Conservation (phyloP, 2,888 invertebrate species). For the Oxytorus armatus region DNA sequence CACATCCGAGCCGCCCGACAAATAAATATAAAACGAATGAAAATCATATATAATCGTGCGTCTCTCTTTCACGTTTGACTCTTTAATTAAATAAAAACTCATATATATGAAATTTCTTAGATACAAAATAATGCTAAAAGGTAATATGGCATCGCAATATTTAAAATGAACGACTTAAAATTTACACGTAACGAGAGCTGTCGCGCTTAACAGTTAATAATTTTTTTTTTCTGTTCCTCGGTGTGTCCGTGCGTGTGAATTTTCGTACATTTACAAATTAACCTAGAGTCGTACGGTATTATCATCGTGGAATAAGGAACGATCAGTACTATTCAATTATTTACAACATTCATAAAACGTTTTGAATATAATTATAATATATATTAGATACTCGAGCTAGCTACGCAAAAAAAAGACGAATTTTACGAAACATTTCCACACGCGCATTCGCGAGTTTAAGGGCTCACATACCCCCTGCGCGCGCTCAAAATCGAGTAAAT, state of each 20-base stretch:
- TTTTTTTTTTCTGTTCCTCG: constrained; percentile 12
- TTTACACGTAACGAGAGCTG: constrained; percentile 67
- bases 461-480: too few relatives aligned
- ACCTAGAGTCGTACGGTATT: constrained; percentile 72
- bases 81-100: constrained; percentile 77
- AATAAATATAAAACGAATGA: constrained; percentile 38
- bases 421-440: constrained; percentile 52
- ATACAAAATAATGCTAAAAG: constrained; percentile 71
- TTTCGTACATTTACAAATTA: constrained; percentile 75
- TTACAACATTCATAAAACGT: constrained; percentile 76
- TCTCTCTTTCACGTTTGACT: constrained; percentile 67
- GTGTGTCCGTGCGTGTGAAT: constrained; percentile 41
- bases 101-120: constrained; percentile 66
- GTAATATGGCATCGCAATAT: constrained; percentile 79
- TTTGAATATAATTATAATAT: constrained; percentile 50
- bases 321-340: constrained; percentile 77
- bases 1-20: too few relatives aligned
- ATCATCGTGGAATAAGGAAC: constrained; percentile 73
- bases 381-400: constrained; percentile 61
- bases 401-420: constrained; percentile 56
- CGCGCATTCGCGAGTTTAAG: constrained; percentile 38
- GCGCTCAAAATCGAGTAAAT: too few relatives aligned
- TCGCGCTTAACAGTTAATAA: constrained; percentile 65
- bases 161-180: constrained; percentile 72
- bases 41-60: constrained; percentile 43